Conservation (phyloP, 2,888 invertebrate genomes). For the Mantis religiosa region DNA sequence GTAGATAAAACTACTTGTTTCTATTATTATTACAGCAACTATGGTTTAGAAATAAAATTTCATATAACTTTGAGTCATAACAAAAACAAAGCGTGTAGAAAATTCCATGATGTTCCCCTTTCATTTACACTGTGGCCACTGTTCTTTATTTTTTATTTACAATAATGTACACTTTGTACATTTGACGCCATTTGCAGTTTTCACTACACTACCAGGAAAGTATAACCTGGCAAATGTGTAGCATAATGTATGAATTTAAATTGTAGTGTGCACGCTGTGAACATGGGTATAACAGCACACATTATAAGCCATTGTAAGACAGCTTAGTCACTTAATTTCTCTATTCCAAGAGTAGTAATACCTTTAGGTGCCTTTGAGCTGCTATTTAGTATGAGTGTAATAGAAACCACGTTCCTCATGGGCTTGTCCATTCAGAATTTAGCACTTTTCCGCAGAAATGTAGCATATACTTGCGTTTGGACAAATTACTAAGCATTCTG, state of each 20-base stretch:
- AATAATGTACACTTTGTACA: no score
- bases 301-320: background rate
- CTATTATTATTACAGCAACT: no score
- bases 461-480: background rate
- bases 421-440: background rate
- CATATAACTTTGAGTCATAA: no score
- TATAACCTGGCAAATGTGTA: background rate
- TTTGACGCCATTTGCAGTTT: background rate
- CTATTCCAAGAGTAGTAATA: background rate
- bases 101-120: no score
- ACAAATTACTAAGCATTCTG: background rate
- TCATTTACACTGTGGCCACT: no score
- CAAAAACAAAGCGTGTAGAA: no score
- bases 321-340: background rate
- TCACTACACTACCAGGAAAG: background rate
- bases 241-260: background rate
- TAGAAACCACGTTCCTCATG: background rate
- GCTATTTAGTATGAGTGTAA: background rate
- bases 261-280: background rate
- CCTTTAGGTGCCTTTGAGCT: background rate
- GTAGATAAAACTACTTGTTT: no score
- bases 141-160: no score
- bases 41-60: no score
- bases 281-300: background rate
- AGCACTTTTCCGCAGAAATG: background rate